Evolutionary conservation across 2,888 invertebrate species (phyloP), one percentile per base, ranked within the genome.

Genomic region (Mesorhabditis sp.): DNA sequence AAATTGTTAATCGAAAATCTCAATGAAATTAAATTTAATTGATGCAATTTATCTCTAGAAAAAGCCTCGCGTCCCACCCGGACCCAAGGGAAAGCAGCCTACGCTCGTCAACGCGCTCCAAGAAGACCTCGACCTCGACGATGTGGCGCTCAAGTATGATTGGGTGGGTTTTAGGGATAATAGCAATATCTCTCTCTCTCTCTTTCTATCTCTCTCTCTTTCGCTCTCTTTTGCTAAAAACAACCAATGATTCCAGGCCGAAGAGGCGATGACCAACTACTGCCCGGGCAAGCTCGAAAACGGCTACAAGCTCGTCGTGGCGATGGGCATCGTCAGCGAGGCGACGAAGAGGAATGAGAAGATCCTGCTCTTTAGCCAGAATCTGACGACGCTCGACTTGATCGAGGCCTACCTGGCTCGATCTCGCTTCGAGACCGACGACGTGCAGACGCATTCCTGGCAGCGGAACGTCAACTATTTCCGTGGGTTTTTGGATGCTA

Each of bases 221-320:
- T 42, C 43, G 5, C 10, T 43, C 13, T 13, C 64, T 2, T 28
- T 15, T 43, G 61, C 28, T 28, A 28, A 28, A 28, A 28, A 28
- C 28, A 28, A 28, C 28, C 6, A 7, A 43, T 5, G 13, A 69
- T 74, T 82, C 28, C 73, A 88, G 89, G 88, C 88, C 2, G 86
- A 87, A 67, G 84, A 84, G 4, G 74, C 87, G 3, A 83, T 89
- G 82, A 85, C 86, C 72, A 84, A 86, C 79, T 97, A 97, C 86
- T 88, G 91, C 73, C 91, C 93, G 1, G 95, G 94, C n/a, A 88
- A 91, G 62, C 90, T 95, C 76, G 93, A 93, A 84, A 93, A 94
- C 85, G 94, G 95, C 4, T 93, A 93, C 3, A 98, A 98, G 88
- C 93, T 98, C 92, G 91, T 93, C 81, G 90, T 97, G 64, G 91